phyloP scores from a whole-genome alignment of 2,113 vertebrate species.

The Microtus montanus region DNA sequence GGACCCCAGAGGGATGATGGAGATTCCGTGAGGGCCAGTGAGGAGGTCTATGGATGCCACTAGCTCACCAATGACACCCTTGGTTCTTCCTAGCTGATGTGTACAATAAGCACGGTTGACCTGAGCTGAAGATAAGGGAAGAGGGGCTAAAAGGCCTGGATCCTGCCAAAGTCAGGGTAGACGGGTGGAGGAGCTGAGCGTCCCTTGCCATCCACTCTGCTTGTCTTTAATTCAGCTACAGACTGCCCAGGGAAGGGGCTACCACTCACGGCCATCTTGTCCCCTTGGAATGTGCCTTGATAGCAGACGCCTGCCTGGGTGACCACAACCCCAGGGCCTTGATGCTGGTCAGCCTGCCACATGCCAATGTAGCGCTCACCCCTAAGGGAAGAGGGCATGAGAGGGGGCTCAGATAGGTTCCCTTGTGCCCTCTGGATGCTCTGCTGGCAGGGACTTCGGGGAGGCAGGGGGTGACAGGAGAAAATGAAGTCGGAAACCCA shows the following conservation, averaged over 20 bases:
- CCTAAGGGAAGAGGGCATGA: slow-evolving; percentile 63
- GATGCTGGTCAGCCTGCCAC: slow-evolving; percentile 84
- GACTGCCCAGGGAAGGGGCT: background rate
- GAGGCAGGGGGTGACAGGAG: background rate
- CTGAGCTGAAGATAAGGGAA: background rate
- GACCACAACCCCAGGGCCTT: slow-evolving; percentile 85
- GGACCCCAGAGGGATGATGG: background rate
- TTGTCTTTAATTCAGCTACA: background rate
- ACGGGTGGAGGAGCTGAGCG: background rate
- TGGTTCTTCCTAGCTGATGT: background rate
- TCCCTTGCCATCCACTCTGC: background rate
- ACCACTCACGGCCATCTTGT: slow-evolving; percentile 86
- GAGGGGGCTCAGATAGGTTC: background rate
- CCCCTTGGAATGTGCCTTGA: slow-evolving; percentile 83
- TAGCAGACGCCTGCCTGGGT: slow-evolving; percentile 86
- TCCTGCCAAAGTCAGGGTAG: background rate
- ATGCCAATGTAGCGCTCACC: slow-evolving; percentile 87
- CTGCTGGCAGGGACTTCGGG: too few relatives aligned
- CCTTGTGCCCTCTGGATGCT: background rate
- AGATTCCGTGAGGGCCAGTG: background rate
- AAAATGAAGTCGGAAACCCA: background rate
- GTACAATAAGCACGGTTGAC: background rate
- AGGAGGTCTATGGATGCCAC: background rate
- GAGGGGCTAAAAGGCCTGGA: background rate
- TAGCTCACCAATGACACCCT: background rate